Conservation (phyloP, 2,797 vertebrate species). For the Trematomus bernacchii region DNA sequence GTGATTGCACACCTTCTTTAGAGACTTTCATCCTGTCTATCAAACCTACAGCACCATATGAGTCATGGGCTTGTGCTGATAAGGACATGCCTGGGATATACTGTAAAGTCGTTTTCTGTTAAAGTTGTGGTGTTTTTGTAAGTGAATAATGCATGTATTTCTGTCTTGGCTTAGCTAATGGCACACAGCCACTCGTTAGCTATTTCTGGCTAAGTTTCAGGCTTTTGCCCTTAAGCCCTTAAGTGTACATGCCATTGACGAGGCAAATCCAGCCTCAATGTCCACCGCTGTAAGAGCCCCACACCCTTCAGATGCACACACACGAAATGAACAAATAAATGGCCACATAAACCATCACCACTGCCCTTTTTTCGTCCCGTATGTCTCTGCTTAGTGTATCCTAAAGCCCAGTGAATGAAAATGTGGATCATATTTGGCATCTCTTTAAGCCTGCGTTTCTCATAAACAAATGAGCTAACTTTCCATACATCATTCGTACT, state of each 20-base stretch:
- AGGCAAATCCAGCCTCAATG: conserved; percentile 56
- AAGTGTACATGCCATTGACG: conserved; percentile 74
- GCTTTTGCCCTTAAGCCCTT: conserved; percentile 70
- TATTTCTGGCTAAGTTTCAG: conserved; percentile 69
- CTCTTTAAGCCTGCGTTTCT: conserved; percentile 33
- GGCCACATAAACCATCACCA: background rate
- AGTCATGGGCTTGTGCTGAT: conserved; percentile 36
- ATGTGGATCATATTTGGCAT: conserved; percentile 46
- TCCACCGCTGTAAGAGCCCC: conserved; percentile 26
- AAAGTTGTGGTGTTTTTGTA: conserved; percentile 59
- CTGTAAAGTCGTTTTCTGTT: conserved; percentile 35
- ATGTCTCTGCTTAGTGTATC: conserved; percentile 32
- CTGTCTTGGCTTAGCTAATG: conserved; percentile 73
- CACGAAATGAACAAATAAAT: conserved; percentile 18
- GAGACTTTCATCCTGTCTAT: conserved; percentile 37
- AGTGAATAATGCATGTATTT: conserved; percentile 78
- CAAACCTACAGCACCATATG: conserved; percentile 25
- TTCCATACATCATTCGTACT: conserved; percentile 44
- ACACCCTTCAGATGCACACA: conserved; percentile 16
- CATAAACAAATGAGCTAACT: conserved; percentile 58
- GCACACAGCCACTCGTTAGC: conserved; percentile 75
- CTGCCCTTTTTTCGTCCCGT: background rate
- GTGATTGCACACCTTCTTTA: conserved; percentile 48
- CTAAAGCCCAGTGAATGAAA: conserved; percentile 42
- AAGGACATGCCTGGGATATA: conserved; percentile 29